Evolutionary conservation across 92 coral and sea anemone species (phyloP), one percentile per base, ranked within the genome.

Genomic region (Zoanthus gigantus): DNA sequence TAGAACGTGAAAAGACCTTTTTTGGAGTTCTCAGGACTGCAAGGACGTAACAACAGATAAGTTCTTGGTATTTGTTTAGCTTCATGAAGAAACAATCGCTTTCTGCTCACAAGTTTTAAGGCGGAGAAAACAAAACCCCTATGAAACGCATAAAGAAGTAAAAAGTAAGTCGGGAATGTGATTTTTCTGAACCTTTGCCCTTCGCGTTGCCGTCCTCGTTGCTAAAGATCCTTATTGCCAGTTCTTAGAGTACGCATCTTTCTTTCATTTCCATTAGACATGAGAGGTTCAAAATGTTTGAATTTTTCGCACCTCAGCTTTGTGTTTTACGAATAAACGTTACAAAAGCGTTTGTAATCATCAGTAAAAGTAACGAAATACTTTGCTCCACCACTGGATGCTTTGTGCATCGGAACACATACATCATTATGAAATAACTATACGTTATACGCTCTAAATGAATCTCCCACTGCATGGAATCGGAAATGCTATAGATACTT

Each of bases 301-400:
- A 86, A 87, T 12, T 90, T 90, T 1, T 87, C 84, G 17, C 61
- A 61, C 54, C 6, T 81, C 76, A 29, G 68, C 88, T 23, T 23
- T 23, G 23, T 23, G 23, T 23, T 23, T 23, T 23, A 23, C 23
- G 23, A 69, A 68, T 88, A 61, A 17, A 91, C 91, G 28, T 85
- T 81, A 61, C 92, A 91, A 52, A 74, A 88, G 61, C 89, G 77
- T 61, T 83, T 77, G 84, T 76, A 88, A 50, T 84, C 87, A 88
- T 88, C 84, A 8, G 61, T 88, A 54, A 83, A 91, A 44, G 92
- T 83, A 23, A 83, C 89, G 42, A 91, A 88, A 83, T 88, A 88
- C 74, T 77, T 88, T 88, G 85, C 75, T 75, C 86, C 91, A 82
- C 91, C 82, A 61, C 72, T 31, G 17, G 86, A 88, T 9, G 28